These are phyloP conservation scores for Limnephilus lunatus DNA, from an alignment of 2,888 invertebrate species.

Conservation along the genomic window DNA sequence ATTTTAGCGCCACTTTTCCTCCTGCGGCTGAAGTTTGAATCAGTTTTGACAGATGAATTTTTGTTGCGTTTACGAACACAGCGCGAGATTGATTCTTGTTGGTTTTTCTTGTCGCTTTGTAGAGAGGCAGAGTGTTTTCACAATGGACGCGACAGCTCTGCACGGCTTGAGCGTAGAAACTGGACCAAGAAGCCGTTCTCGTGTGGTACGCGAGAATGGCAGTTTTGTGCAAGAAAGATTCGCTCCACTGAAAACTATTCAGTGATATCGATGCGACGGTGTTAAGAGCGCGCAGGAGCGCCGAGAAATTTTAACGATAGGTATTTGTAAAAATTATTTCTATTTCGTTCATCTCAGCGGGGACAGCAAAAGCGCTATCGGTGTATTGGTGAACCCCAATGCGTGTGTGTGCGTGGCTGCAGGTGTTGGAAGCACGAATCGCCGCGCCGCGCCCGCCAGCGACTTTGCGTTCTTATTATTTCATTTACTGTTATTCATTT, in stretches of 20 bases:
- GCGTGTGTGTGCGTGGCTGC: too few species aligned
- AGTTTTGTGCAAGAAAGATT: not conserved
- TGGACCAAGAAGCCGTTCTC: conserved; percentile 20
- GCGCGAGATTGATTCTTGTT: not conserved
- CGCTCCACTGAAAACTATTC: not conserved
- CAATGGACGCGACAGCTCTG: conserved; percentile 30
- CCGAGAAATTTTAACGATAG: too few species aligned
- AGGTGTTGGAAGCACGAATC: too few species aligned
- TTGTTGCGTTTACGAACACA: not conserved
- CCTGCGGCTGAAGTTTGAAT: not conserved
- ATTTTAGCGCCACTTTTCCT: conserved; percentile 27
- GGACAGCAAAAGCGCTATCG: too few species aligned
- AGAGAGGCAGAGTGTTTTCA: not conserved
- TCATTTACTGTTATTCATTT: too few species aligned
- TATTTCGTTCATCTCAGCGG: too few species aligned
- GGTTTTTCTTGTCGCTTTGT: conserved; percentile 3
- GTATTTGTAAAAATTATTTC: too few species aligned
- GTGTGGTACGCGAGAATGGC: not conserved
- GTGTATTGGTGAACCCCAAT: too few species aligned
- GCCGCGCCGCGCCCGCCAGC: too few species aligned
- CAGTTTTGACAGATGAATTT: conserved; percentile 23
- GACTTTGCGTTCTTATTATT: too few species aligned
- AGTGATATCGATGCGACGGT: not conserved
- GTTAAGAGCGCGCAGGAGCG: too few species aligned
- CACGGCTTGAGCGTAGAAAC: conserved; percentile 15